Base-by-base conservation (phyloP, 1,140 invertebrate species). In the Heliconius congener region DNA sequence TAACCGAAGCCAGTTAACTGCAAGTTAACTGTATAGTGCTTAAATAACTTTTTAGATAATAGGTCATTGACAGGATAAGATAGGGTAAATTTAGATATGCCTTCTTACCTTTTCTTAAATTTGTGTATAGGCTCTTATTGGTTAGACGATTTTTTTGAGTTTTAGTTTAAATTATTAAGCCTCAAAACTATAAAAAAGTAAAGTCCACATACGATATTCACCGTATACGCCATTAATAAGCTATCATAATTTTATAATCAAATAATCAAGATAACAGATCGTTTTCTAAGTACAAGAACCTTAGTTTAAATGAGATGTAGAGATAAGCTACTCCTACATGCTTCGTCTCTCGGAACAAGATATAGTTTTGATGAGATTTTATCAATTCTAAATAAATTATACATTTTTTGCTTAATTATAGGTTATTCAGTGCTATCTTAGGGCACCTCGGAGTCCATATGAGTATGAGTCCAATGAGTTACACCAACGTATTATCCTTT, bases 1-100 rank as follows among this genome's bases (percentile, higher is more conserved):
- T 55, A 60, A 73, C 79, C 66, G 82, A 77, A 80, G 72, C 74
- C 81, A 79, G 71, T 82, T 83, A 81, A 83, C 81, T 77, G 78
- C 71, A 52, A 74, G 77, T 30, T 86, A 83, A 83, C 83, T 81
- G 80, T 84, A 79, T 27, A 66, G 57, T 27, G 27, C 9, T 66
- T 30, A 66, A 23, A n/a, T 27, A 13, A 13, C 8, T 16, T 66
- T 66, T 66, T 66, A 27, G 57, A 66, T 66, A 66, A 66, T 23
- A 66, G 57, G 57, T 27, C 57, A 30, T 30, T 60, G n/a, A 60
- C 57, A 23, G 23, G 23, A 23, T 30, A 66, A 23, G 23, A 2
- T 9, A 27, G 11, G 11, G 11, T 11, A 66, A 66, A 60, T 13
- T 13, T 66, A 66, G 57, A 66, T 66, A 66, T 13, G 23, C 3